Conservation (phyloP, 2,797 vertebrate genomes). For the Mycteria americana region DNA sequence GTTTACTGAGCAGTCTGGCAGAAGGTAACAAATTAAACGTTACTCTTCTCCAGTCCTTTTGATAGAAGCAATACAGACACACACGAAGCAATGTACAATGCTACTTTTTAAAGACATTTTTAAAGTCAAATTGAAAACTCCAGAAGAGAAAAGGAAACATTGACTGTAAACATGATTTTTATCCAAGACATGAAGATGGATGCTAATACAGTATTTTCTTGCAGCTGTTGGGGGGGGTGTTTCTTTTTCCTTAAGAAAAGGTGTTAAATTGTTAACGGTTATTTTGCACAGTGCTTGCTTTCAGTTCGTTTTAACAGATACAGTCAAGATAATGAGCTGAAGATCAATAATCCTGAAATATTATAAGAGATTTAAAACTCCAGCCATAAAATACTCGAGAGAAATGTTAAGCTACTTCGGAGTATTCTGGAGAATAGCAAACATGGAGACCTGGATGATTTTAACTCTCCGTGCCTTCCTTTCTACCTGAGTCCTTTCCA, state of each 20-base stretch:
- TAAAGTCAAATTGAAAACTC: conserved; percentile 39
- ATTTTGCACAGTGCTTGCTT: conserved; percentile 30
- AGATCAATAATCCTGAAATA: conserved; percentile 48
- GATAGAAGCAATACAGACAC: conserved; percentile 20
- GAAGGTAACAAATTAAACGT: conserved; percentile 57
- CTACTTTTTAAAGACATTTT: conserved; percentile 23
- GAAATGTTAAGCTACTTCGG: conserved; percentile 45
- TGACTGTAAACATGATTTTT: conserved; percentile 8
- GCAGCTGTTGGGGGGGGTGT: not conserved
- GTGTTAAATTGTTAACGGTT: not conserved
- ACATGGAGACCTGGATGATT: conserved; percentile 41
- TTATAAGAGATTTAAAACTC: conserved; percentile 41
- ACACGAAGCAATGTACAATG: not conserved
- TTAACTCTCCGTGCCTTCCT: conserved; percentile 64
- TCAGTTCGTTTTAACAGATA: conserved; percentile 51
- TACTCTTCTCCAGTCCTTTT: conserved; percentile 28
- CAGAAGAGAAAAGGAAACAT: not conserved
- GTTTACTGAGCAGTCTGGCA: conserved; percentile 69
- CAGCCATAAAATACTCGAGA: conserved; percentile 51
- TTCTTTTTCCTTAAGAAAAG: conserved; percentile 20
- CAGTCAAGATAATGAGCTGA: conserved; percentile 37
- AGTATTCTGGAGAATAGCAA: conserved; percentile 32
- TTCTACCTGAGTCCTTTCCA: conserved; percentile 75
- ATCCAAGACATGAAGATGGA: not conserved
- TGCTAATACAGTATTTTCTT: conserved; percentile 43